Evolutionary conservation across 2,797 vertebrate genomes (phyloP).

Genomic region (Sebastes reedi): DNA sequence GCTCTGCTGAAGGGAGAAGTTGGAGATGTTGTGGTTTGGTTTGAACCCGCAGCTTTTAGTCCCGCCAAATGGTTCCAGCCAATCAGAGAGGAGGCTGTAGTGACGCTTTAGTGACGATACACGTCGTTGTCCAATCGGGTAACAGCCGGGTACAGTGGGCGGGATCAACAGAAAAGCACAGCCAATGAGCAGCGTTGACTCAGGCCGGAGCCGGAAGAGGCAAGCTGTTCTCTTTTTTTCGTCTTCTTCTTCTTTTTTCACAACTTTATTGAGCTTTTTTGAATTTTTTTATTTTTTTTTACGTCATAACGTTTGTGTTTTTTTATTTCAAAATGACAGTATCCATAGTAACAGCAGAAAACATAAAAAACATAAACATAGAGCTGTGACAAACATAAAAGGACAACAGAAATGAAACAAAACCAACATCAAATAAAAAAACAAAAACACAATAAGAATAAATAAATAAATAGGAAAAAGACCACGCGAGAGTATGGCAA

Average conservation of each 20-base stretch:
- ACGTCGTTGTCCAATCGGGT: background rate
- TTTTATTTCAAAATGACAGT: too few relatives aligned
- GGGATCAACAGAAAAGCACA: background rate
- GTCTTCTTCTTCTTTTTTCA: background rate
- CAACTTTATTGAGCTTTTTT: background rate
- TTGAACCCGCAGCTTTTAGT: background rate
- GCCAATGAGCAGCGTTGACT: constrained; percentile 1
- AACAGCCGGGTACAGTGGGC: accelerated
- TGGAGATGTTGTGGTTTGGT: background rate
- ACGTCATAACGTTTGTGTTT: too few relatives aligned
- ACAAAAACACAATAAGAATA: too few relatives aligned
- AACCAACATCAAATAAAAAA: too few relatives aligned
- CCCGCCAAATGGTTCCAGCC: constrained; percentile 39
- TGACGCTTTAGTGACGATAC: background rate
- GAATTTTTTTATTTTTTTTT: too few relatives aligned
- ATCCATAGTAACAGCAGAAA: too few relatives aligned
- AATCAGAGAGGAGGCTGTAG: constrained; percentile 13
- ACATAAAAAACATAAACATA: too few relatives aligned
- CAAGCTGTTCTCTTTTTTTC: background rate
- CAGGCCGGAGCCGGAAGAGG: background rate
- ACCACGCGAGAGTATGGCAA: too few relatives aligned
- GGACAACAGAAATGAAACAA: too few relatives aligned
- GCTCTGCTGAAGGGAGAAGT: too few relatives aligned
- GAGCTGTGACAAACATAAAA: too few relatives aligned
- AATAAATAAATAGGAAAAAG: too few relatives aligned